Base-by-base conservation (phyloP, 2,797 vertebrate species). In the Spheniscus humboldti region DNA sequence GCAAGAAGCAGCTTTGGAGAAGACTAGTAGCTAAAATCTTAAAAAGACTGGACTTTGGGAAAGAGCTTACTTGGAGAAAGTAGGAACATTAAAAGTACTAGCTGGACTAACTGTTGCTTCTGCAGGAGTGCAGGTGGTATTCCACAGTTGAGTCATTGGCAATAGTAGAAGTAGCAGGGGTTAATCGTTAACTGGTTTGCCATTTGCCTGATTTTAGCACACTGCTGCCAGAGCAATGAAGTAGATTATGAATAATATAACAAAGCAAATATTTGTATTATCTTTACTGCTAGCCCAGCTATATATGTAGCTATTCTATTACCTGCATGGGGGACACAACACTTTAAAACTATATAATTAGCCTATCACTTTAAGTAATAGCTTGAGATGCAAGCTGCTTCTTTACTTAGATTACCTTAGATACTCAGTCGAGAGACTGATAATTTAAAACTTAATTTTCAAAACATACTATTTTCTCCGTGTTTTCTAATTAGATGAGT, bases 111-210 rank as follows among this genome's bases (percentile, higher is more conserved):
- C 11, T 80, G 43, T 20, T 89, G 28, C 63, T 87, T 86, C 68
- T 89, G 45, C 76, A n/a, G 17, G 11, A 78, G 53, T 43, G 86
- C 60, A 73, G 50, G 28, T 83, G 81, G 47, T 88, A 59, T 87
- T 68, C 47, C 59, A 88, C 5, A 17, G 69, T 47, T 5, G 2
- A 39, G 35, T 64, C 53, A 41, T 9, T 89, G 75, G 60, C 75
- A 74, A 13, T 11, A 73, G 78, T 50, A 63, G 92, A 89, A 92
- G 56, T 33, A 72, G 52, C 75, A 88, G 62, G 68, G 72, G 68
- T 95, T 96, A 92, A 95, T 96, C 0, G 1, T 94, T 97, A 94
- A 90, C 94, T 56, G 11, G 33, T 90, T 94, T 94, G 92, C 63
- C 37, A 17, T 95, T 96, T 71, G 53, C 75, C 78, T 88, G 74